A percentile compares a stretch with the other conserved stretches of the same genome.
Conservation (phyloP, 2,113 vertebrate genomes). For the Ochotona curzoniae region DNA sequence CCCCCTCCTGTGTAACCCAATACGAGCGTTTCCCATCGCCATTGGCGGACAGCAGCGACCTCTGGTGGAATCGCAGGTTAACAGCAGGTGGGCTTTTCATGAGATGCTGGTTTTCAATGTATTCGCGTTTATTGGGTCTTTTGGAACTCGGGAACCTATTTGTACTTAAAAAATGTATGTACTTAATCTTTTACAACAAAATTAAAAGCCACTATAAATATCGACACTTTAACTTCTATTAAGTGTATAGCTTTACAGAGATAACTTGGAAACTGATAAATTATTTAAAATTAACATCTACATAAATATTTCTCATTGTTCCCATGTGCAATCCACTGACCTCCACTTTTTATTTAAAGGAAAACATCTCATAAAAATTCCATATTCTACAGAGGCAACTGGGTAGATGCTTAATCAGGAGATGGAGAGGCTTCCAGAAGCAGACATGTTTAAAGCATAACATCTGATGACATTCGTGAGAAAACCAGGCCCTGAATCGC, state of each 20-base stretch:
- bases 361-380: not conserved
- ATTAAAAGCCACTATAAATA: not conserved
- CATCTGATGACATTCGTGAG: conserved; percentile 18
- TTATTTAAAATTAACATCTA: not conserved
- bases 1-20: not conserved
- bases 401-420: not conserved
- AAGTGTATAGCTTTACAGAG: not conserved
- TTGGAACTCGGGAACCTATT: not conserved
- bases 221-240: not conserved
- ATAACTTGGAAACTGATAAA: conserved; percentile 15
- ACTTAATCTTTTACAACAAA: not conserved
- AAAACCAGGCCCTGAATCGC: conserved; percentile 3
- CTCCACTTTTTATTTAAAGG: conserved; percentile 47
- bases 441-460: conserved; percentile 38
- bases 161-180: not conserved
- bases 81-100: not conserved
- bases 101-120: not conserved
- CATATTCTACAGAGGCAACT: conserved; percentile 12
- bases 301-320: conserved; percentile 30
- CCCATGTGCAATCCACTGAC: not conserved
- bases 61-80: conserved; percentile 11
- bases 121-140: not conserved
- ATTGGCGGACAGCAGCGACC: not conserved
- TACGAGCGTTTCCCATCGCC: not conserved
- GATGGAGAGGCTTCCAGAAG: conserved; percentile 7